Percentiles rank a stretch among this genome's conserved stretches.
Conservation (phyloP, 2,888 invertebrate genomes). For the Erannis defoliaria region DNA sequence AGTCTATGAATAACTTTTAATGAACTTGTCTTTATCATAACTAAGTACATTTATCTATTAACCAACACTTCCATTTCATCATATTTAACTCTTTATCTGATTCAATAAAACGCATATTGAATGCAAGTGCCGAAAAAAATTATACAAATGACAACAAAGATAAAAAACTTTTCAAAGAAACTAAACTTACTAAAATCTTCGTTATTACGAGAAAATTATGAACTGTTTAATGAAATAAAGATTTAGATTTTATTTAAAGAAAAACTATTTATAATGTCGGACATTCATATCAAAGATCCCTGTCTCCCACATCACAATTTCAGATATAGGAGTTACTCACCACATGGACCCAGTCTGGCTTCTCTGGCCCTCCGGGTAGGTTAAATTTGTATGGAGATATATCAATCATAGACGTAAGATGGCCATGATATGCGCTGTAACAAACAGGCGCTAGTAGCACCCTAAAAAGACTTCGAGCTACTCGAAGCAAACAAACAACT, state of each 20-base stretch:
- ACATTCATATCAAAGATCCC: background rate
- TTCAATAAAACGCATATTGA: constrained; percentile 12
- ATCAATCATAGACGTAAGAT: constrained; percentile 97
- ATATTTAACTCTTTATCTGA: constrained; percentile 7
- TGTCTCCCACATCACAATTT: constrained; percentile 29
- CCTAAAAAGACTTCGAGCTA: constrained; percentile 73
- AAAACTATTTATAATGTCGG: background rate
- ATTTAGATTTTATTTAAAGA: too few species aligned
- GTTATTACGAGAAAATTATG: too few species aligned
- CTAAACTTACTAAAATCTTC: too few species aligned
- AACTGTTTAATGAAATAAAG: too few species aligned
- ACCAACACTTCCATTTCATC: constrained; percentile 2
- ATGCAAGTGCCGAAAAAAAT: background rate
- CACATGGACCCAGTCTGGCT: constrained; percentile 95
- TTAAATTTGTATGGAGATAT: constrained; percentile 99
- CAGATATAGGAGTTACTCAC: constrained; percentile 84
- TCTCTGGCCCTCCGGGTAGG: constrained; percentile 93
- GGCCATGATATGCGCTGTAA: constrained; percentile 99
- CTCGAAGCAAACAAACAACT: constrained; percentile 62
- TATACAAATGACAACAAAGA: background rate
- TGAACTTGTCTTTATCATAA: background rate
- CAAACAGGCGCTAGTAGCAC: constrained; percentile 86
- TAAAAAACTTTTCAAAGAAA: too few species aligned
- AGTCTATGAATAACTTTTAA: too few species aligned
- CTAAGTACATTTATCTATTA: background rate